Evolutionary conservation across 2,113 vertebrate species (phyloP).

Genomic region (Campylomormyrus tamandua): DNA sequence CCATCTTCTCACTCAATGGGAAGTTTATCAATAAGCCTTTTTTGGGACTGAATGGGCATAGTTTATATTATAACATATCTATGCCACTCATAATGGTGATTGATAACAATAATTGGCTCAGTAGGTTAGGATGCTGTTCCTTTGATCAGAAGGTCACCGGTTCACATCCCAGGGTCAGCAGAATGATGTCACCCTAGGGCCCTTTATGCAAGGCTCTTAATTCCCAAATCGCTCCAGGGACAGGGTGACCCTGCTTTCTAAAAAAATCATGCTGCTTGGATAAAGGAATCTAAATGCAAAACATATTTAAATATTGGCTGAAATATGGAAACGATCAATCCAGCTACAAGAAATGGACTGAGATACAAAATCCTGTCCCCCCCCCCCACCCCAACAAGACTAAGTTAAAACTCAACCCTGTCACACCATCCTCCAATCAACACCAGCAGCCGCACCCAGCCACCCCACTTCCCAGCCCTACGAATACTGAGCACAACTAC

Average conservation of each 20-base stretch:
- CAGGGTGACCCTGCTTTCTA: background rate
- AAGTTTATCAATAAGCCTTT: background rate
- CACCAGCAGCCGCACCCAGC: background rate
- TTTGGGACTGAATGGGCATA: background rate
- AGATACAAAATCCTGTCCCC: background rate
- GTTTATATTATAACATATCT: background rate
- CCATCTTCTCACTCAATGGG: background rate
- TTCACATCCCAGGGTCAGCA: background rate
- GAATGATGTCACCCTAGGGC: background rate
- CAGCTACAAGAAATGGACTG: background rate
- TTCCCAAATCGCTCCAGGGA: background rate
- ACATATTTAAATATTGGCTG: background rate
- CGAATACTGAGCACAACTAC: background rate
- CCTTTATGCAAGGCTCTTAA: background rate
- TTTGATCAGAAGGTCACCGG: background rate
- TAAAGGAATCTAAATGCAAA: background rate
- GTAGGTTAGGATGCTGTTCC: background rate
- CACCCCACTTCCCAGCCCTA: background rate
- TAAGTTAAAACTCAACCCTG: background rate
- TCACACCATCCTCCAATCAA: background rate
- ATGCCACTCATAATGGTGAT: background rate
- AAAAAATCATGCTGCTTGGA: background rate
- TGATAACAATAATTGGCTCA: background rate
- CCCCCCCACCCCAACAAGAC: background rate
- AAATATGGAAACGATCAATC: background rate